Evolutionary conservation across 2,888 invertebrate genomes (phyloP), one percentile per base, ranked within the genome.

Genomic region (Calephelis perditalis): DNA sequence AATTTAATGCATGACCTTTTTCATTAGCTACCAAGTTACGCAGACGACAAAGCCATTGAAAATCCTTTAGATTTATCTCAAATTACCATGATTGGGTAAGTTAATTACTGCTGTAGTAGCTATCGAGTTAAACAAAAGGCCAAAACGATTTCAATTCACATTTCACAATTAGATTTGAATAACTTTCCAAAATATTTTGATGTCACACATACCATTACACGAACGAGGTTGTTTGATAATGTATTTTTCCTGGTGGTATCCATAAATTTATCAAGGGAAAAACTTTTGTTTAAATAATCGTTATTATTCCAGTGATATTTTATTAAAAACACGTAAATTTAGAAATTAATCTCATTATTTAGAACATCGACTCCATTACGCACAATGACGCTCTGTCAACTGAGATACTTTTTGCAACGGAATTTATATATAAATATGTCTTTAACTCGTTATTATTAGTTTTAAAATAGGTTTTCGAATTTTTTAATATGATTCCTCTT

Each of bases 281-380:
- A 85, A 85, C 82, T 80, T 79, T 79, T 84, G 84, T 82, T 80
- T 77, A 73, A 73, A 72, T 65, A 65, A 57, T 66, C 78, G 78
- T 77, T 73, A 71, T 71, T 73, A 78, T 82, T 81, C 80, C 74
- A 72, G 77, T 83, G 81, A 81, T 79, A 81, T 79, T 80, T 79
- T 71, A 65, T 67, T 63, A 64, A 75, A 81, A 78, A 73, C 70
- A 71, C 69, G 71, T 73, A 79, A 80, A 75, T 71, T 62, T 74
- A 75, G 70, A 79, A 76, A 77, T 77, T 79, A 71, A 78, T 81
- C 73, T 80, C 71, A 61, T 79, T 70, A 75, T 77, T 78, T 71
- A 77, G 78, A 82, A 84, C 79, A 79, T 91, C 87, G 92, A 91
- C 92, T 92, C 93, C 92, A 93, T 93, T 92, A 92, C 92, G 92